A percentile compares a stretch with the other conserved stretches of the same genome.
phyloP scores from a whole-genome alignment of 2,797 vertebrate genomes.

The Choloepus didactylus region DNA sequence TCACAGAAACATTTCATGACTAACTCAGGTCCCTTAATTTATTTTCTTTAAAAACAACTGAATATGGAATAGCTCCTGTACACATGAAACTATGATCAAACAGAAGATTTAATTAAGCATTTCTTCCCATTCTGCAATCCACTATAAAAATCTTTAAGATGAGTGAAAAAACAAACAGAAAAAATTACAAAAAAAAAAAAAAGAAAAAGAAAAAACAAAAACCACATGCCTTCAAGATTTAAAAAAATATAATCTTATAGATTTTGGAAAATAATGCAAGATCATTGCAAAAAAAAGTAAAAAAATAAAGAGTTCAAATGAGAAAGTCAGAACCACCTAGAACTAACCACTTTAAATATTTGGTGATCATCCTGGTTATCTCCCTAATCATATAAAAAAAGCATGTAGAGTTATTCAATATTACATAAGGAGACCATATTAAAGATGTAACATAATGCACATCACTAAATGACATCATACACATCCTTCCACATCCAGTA shows the following conservation, averaged over 20 bases:
- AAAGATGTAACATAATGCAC: neutral
- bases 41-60: slow-evolving; percentile 11
- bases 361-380: neutral
- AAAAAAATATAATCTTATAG: neutral
- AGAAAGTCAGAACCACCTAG: neutral
- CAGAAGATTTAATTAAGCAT: slow-evolving; percentile 4
- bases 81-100: neutral
- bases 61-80: neutral
- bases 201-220: neutral
- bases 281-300: neutral
- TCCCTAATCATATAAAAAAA: neutral
- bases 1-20: neutral
- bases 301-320: neutral
- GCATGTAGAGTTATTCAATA: neutral
- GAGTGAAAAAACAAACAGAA: neutral
- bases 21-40: neutral
- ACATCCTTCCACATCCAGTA: neutral
- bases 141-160: neutral
- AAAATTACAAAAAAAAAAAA: neutral
- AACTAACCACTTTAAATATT: neutral
- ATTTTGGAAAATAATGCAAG: neutral
- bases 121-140: neutral
- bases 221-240: neutral
- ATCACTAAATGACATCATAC: neutral
- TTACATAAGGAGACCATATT: neutral